A percentile compares a stretch with the other conserved stretches of the same genome.
Conservation (phyloP, 2,888 invertebrate species). For the Drosophila multiciliata region DNA sequence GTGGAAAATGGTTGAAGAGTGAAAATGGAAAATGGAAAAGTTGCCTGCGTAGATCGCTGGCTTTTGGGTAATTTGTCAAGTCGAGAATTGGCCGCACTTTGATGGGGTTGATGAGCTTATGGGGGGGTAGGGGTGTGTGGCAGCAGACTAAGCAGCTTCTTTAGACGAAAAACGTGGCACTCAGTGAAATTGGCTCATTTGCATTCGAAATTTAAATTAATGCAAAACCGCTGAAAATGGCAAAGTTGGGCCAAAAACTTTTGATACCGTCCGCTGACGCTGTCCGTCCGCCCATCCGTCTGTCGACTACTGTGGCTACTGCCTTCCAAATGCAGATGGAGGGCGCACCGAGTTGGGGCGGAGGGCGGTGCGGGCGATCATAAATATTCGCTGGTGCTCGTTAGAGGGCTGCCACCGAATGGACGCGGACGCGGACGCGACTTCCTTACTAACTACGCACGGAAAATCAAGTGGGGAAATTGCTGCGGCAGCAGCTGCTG, state of each 20-base stretch:
- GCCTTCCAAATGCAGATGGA: conserved; percentile 10
- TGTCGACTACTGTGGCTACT: conserved; percentile 19
- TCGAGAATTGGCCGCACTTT: conserved; percentile 65
- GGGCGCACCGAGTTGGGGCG: background rate
- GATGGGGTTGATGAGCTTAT: conserved; percentile 59
- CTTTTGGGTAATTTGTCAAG: conserved; percentile 77
- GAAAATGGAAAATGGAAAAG: conserved; percentile 35
- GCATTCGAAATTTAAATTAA: conserved; percentile 84
- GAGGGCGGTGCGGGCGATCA: conserved; percentile 63
- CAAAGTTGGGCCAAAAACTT: conserved; percentile 74
- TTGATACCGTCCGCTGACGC: conserved; percentile 49
- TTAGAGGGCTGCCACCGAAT: conserved; percentile 77
- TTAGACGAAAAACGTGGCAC: conserved; percentile 69
- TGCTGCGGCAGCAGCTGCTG: conserved; percentile 69
- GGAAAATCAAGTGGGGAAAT: conserved; percentile 79
- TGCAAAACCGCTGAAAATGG: conserved; percentile 79
- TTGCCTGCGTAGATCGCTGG: conserved; percentile 29
- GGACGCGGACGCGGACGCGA: conserved; percentile 70
- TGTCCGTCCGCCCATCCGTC: background rate
- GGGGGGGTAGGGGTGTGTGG: background rate
- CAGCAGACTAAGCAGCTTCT: conserved; percentile 38
- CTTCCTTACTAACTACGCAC: conserved; percentile 80
- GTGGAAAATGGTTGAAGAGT: conserved; percentile 30
- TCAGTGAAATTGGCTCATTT: conserved; percentile 83
- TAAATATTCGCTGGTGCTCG: conserved; percentile 83